Base-by-base conservation (phyloP, 2,888 invertebrate species). In the Encarsia formosa region DNA sequence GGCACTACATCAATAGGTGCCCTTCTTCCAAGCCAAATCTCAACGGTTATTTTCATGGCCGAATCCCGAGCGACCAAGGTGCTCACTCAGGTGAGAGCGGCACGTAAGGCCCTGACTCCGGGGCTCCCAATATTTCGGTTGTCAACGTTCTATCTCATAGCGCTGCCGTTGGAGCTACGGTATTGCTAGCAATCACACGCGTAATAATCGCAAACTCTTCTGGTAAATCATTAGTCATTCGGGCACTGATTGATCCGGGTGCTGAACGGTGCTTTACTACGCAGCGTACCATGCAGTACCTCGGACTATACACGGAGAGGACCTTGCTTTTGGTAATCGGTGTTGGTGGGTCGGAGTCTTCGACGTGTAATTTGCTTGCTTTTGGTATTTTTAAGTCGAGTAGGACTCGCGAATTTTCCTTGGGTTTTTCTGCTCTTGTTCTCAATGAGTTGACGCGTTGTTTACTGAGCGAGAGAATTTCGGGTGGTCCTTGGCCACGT, bases 191-290 rank as follows among this genome's bases (percentile, higher is more conserved):
- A 2, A 43, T 22, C 3, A 34, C 34, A 11, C 22, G 8, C 15
- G 34, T 43, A 5, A 5, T 22, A 11, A 2, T 43, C 4, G 32
- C 34, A 6, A 11, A 43, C 22, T 19, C n/a, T 9, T 15, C 13
- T 6, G 43, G 22, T 8, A 13, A 22, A 2, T 5, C 8, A 11
- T 4, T 43, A 5, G n/a, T 6, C 13, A 16, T 43, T 19, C 43
- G 43, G 5, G 43, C 32, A n/a, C 22, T 43, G 20, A 43, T 43
- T 16, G 43, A 43, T 16, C 32, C 43, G 5, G 11, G 43, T 20
- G 20, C 43, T 1, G 32, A 43, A n/a, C 2, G 32, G 15, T 32
- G 26, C 9, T 43, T 43, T 13, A 31, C 32, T 24, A 9, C 43
- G n/a, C 20, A 43, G 43, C 19, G 32, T 4, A 31, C 31, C 11